These are phyloP conservation scores for Dromococcyx pavoninus DNA, from an alignment of 2,797 vertebrate species.

Conservation along the genomic window DNA sequence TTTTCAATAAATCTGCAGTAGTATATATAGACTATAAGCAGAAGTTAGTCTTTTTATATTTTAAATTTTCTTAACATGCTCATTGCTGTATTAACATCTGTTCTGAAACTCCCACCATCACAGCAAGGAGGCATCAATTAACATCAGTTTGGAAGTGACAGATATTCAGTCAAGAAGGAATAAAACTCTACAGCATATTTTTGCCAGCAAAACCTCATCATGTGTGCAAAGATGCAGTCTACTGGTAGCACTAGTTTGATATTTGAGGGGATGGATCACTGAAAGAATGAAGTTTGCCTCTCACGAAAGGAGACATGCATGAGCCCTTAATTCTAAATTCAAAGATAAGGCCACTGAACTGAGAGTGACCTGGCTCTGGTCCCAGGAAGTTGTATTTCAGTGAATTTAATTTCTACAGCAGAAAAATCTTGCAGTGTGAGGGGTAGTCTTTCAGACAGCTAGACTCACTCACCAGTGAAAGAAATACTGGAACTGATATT, in stretches of 20 bases:
- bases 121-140: constrained; percentile 60
- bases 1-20: constrained; percentile 17
- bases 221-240: constrained; percentile 50
- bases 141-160: constrained; percentile 60
- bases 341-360: constrained; percentile 49
- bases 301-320: constrained; percentile 43
- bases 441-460: neutral
- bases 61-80: constrained; percentile 29
- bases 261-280: constrained; percentile 24
- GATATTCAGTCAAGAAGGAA: constrained; percentile 54
- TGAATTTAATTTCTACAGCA: constrained; percentile 21
- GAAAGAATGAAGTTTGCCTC: constrained; percentile 28
- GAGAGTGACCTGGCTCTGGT: constrained; percentile 51
- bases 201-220: constrained; percentile 52
- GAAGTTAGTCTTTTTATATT: constrained; percentile 37
- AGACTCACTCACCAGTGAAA: neutral
- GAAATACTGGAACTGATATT: neutral
- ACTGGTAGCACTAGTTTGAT: constrained; percentile 18
- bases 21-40: constrained; percentile 34
- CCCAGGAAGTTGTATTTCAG: constrained; percentile 61
- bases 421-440: neutral
- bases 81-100: constrained; percentile 54
- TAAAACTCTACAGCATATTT: constrained; percentile 37
- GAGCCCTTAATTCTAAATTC: constrained; percentile 45
- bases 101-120: constrained; percentile 40